phyloP scores from a whole-genome alignment of 2,797 vertebrate genomes.

The Falco naumanni region DNA sequence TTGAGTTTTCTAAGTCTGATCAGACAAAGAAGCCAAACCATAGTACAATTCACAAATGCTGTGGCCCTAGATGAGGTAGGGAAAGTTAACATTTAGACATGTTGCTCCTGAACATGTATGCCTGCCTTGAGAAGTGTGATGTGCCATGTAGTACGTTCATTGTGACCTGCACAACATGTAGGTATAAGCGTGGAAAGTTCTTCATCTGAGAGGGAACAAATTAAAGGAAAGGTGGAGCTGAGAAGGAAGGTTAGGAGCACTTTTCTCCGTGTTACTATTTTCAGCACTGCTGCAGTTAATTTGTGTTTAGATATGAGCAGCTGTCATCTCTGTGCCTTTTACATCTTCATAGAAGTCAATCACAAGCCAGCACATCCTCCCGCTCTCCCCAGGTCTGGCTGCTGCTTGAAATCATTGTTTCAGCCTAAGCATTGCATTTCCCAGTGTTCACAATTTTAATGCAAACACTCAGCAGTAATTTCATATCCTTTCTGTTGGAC shows the following conservation, averaged over 20 bases:
- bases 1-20: not conserved
- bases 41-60: not conserved
- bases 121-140: not conserved
- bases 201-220: not conserved
- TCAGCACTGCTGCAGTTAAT: not conserved
- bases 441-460: not conserved
- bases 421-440: not conserved
- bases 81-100: not conserved
- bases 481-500: constrained; percentile 1
- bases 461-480: not conserved
- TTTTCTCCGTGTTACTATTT: not conserved
- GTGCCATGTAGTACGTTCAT: not conserved
- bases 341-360: not conserved
- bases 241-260: not conserved
- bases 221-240: not conserved
- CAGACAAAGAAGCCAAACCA: not conserved
- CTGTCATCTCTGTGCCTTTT: not conserved
- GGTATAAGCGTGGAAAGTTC: not conserved
- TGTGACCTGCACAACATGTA: not conserved
- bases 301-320: constrained; percentile 1
- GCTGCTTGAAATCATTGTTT: not conserved
- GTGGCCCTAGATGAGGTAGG: not conserved
- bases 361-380: not conserved
- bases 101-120: not conserved
- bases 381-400: not conserved